Percentiles rank a stretch among this genome's conserved stretches.
Evolutionary conservation across 2,888 invertebrate genomes (phyloP).

Genomic region (Ochlodes sylvanus): DNA sequence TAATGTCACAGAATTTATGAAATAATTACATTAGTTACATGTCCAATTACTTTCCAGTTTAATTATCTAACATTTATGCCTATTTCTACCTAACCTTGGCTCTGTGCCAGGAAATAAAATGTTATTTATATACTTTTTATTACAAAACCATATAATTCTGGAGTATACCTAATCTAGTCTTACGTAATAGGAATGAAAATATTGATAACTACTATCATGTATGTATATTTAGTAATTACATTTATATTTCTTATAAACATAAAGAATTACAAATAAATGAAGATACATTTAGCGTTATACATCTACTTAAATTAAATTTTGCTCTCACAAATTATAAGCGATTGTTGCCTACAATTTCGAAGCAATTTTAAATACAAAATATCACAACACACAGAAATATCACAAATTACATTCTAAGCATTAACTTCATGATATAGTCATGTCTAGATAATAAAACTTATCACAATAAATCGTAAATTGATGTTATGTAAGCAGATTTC

Average conservation of each 20-base stretch:
- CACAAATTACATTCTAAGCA: constrained; percentile 55
- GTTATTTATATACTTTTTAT: constrained; percentile 19
- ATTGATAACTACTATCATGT: constrained; percentile 25
- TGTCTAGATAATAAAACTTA: not conserved
- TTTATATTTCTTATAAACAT: constrained; percentile 43
- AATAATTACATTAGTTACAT: not conserved
- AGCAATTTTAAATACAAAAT: constrained; percentile 44
- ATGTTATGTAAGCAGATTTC: not conserved
- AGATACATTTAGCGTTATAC: constrained; percentile 22
- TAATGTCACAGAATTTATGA: not conserved
- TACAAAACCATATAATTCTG: constrained; percentile 23
- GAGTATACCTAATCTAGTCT: constrained; percentile 29
- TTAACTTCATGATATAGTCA: not conserved
- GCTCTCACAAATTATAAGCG: constrained; percentile 38
- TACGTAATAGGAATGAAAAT: constrained; percentile 42
- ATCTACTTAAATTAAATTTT: constrained; percentile 26
- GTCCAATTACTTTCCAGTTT: constrained; percentile 3
- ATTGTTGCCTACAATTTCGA: constrained; percentile 36
- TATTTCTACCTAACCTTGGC: constrained; percentile 12
- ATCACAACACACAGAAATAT: constrained; percentile 74
- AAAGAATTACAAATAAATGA: constrained; percentile 38
- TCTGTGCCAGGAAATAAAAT: not conserved
- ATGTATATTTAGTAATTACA: constrained; percentile 38
- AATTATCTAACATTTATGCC: constrained; percentile 1
- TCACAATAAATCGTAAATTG: not conserved